Percentiles rank a stretch among this genome's conserved stretches.
Conservation (phyloP, 1,140 invertebrate species). For the Caenorhabditis brenneri region DNA sequence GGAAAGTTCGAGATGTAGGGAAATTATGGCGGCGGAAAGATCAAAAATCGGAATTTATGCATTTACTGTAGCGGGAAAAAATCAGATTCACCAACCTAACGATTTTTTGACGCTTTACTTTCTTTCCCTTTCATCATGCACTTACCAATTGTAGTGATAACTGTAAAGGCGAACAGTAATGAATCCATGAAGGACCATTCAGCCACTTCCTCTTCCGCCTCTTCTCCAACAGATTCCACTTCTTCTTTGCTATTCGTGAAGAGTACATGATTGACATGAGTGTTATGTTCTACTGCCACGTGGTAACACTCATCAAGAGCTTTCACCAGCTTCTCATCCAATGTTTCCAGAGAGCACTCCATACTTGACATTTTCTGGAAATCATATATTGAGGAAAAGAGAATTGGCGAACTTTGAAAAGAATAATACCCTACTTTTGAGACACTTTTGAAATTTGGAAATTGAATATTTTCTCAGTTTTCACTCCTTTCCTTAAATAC, state of each 20-base stretch:
- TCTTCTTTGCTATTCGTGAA: constrained; percentile 53
- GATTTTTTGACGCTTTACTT: background rate
- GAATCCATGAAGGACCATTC: constrained; percentile 54
- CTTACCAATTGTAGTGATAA: constrained; percentile 58
- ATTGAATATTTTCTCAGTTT: no score
- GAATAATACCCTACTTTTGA: no score
- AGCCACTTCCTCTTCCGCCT: background rate
- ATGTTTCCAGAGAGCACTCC: background rate
- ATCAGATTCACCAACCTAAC: no score
- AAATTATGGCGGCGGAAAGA: no score
- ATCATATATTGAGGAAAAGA: background rate
- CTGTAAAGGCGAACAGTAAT: constrained; percentile 57
- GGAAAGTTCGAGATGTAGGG: no score
- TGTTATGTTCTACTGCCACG: constrained; percentile 51
- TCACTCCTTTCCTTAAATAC: no score
- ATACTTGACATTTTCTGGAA: constrained; percentile 47
- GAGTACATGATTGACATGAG: constrained; percentile 52
- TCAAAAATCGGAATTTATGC: no score
- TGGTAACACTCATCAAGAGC: constrained; percentile 47
- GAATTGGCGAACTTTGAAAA: no score
- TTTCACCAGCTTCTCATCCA: constrained; percentile 45
- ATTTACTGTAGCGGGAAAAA: no score
- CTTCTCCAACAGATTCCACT: constrained; percentile 43
- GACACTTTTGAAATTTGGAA: no score
- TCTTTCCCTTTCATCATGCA: background rate